A percentile compares a stretch with the other conserved stretches of the same genome.
Evolutionary conservation across 2,888 invertebrate genomes (phyloP).

Genomic region (Rhamphomyia laevipes): DNA sequence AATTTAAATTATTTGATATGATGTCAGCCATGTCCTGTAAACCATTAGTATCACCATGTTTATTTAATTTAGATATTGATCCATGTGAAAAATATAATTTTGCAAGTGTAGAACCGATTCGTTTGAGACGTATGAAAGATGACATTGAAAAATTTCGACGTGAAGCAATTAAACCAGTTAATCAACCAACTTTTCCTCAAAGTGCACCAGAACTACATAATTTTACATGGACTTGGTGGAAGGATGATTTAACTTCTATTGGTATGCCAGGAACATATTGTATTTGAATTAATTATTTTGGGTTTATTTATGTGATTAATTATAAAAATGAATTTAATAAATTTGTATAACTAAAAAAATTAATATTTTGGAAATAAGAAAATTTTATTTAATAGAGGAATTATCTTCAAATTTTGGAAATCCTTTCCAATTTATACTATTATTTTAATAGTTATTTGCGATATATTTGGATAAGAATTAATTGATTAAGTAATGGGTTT

Average conservation of each 20-base stretch:
- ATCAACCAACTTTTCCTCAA: conserved; percentile 38
- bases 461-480: too few relatives aligned
- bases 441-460: too few relatives aligned
- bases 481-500: too few relatives aligned
- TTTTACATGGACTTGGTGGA: conserved; percentile 46
- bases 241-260: conserved; percentile 18
- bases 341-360: too few relatives aligned
- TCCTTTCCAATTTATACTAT: too few relatives aligned
- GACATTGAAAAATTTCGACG: conserved; percentile 35
- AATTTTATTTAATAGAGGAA: too few relatives aligned
- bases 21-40: conserved; percentile 19
- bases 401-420: too few relatives aligned
- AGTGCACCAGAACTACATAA: conserved; percentile 44
- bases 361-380: too few relatives aligned
- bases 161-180: conserved; percentile 33
- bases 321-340: too few relatives aligned
- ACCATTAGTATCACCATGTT: conserved; percentile 34
- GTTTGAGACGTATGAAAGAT: conserved; percentile 31
- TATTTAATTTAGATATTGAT: conserved; percentile 40
- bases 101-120: conserved; percentile 15
- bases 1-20: conserved; percentile 12
- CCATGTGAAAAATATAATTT: conserved; percentile 41
- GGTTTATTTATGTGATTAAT: too few relatives aligned
- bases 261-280: neutral
- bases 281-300: neutral